phyloP scores from a whole-genome alignment of 2,888 invertebrate genomes.

The Tortrix viridana region DNA sequence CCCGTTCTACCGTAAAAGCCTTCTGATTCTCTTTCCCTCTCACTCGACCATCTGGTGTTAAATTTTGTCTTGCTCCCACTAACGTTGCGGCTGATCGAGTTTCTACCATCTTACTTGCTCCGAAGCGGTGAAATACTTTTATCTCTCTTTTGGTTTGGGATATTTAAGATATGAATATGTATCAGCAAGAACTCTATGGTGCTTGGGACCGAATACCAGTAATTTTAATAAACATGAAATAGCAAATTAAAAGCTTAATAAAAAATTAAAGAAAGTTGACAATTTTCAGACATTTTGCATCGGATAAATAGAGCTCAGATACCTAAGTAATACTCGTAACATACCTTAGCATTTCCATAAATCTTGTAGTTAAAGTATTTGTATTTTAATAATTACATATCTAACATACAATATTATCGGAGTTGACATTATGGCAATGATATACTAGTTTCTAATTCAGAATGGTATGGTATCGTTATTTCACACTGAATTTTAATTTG shows the following conservation, averaged over 20 bases:
- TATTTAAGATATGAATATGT: slow-evolving; percentile 80
- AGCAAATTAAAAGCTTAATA: too few relatives aligned
- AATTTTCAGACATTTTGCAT: too few relatives aligned
- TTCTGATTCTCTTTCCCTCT: slow-evolving; percentile 72
- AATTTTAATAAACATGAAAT: too few relatives aligned
- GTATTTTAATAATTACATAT: too few relatives aligned
- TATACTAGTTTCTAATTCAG: slow-evolving; percentile 45
- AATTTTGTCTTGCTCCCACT: slow-evolving; percentile 59
- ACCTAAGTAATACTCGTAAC: too few relatives aligned
- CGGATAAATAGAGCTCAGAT: too few relatives aligned
- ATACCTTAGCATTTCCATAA: too few relatives aligned
- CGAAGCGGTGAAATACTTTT: slow-evolving; percentile 80
- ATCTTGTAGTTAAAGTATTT: too few relatives aligned
- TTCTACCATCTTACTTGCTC: slow-evolving; percentile 82
- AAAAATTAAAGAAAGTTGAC: too few relatives aligned
- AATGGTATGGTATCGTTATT: slow-evolving; percentile 51
- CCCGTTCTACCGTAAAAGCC: slow-evolving; percentile 83
- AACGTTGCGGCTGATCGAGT: slow-evolving; percentile 75
- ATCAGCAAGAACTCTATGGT: slow-evolving; percentile 69
- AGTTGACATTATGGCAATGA: too few relatives aligned
- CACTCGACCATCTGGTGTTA: slow-evolving; percentile 51
- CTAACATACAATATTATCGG: too few relatives aligned
- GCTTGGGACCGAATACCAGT: too few relatives aligned
- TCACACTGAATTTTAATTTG: slow-evolving; percentile 78
- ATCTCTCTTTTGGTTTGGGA: slow-evolving; percentile 75